phyloP scores from a whole-genome alignment of 2,113 vertebrate species.

The Hyla sarda region DNA sequence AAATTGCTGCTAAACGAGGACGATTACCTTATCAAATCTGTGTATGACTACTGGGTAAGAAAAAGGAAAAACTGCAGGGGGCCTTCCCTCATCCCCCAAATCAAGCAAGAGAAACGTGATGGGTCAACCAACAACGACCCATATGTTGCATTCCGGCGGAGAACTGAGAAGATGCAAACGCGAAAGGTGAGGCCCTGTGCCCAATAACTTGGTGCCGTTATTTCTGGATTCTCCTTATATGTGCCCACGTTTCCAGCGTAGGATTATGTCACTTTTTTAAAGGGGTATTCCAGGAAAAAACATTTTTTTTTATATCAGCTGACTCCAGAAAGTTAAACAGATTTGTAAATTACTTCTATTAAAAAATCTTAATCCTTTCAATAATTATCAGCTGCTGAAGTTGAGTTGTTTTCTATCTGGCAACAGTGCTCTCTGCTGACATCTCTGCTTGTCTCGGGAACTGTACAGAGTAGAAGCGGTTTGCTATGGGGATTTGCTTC shows the following conservation, averaged over 20 bases:
- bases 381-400: too few relatives aligned
- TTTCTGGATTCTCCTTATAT: not conserved
- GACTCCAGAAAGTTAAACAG: too few relatives aligned
- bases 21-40: slow-evolving; percentile 92
- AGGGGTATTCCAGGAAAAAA: too few relatives aligned
- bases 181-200: slow-evolving; percentile 86
- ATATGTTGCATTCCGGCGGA: slow-evolving; percentile 91
- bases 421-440: too few relatives aligned
- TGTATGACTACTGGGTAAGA: slow-evolving; percentile 93
- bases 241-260: not conserved
- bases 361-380: too few relatives aligned
- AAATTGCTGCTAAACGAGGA: slow-evolving; percentile 92
- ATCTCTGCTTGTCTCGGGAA: too few relatives aligned
- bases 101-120: slow-evolving; percentile 92
- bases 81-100: slow-evolving; percentile 85
- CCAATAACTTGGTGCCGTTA: not conserved
- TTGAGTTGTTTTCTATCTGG: too few relatives aligned
- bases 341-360: too few relatives aligned
- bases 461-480: too few relatives aligned
- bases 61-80: slow-evolving; percentile 89
- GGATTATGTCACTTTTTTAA: not conserved
- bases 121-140: slow-evolving; percentile 93
- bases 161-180: slow-evolving; percentile 96
- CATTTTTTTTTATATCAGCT: too few relatives aligned
- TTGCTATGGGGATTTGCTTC: too few relatives aligned